A percentile compares a stretch with the other conserved stretches of the same genome.
Conservation (phyloP, 2,797 vertebrate species). For the Cyclopterus lumpus region DNA sequence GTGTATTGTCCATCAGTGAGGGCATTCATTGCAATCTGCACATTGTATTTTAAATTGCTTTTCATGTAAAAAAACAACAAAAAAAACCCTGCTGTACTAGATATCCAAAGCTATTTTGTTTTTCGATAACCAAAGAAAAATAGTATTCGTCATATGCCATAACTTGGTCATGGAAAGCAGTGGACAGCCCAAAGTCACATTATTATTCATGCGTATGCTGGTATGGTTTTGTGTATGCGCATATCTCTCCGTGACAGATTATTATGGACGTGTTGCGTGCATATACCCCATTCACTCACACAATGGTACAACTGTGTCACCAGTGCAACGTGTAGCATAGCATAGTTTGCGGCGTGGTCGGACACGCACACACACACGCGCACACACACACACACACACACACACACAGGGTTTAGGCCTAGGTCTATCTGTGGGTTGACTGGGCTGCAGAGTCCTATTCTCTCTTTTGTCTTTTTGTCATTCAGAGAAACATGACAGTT, state of each 20-base stretch:
- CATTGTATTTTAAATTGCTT: not conserved
- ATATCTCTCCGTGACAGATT: conserved; percentile 24
- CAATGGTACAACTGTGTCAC: conserved; percentile 71
- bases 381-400: not conserved
- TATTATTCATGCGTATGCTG: conserved; percentile 8
- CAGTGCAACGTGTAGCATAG: conserved; percentile 41
- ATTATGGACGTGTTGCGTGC: conserved; percentile 19
- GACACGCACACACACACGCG: conserved; percentile 39
- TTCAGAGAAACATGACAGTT: conserved; percentile 61
- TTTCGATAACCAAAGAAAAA: conserved; percentile 2
- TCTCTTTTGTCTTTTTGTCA: conserved; percentile 57
- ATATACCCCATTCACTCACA: conserved; percentile 42
- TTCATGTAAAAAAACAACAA: not conserved
- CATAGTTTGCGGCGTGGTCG: conserved; percentile 75
- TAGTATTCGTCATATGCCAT: not conserved
- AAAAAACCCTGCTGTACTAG: not conserved
- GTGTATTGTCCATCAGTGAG: not conserved
- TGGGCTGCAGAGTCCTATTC: conserved; percentile 32
- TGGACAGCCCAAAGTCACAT: not conserved
- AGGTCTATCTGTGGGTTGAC: conserved; percentile 57
- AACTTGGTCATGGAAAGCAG: not conserved
- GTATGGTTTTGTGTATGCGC: not conserved
- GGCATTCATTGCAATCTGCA: not conserved
- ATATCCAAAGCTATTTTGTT: not conserved
- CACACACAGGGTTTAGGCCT: conserved; percentile 19